A percentile compares a stretch with the other conserved stretches of the same genome.
Conservation (phyloP, 2,113 vertebrate species). For the Chamaetylas fuelleborni region DNA sequence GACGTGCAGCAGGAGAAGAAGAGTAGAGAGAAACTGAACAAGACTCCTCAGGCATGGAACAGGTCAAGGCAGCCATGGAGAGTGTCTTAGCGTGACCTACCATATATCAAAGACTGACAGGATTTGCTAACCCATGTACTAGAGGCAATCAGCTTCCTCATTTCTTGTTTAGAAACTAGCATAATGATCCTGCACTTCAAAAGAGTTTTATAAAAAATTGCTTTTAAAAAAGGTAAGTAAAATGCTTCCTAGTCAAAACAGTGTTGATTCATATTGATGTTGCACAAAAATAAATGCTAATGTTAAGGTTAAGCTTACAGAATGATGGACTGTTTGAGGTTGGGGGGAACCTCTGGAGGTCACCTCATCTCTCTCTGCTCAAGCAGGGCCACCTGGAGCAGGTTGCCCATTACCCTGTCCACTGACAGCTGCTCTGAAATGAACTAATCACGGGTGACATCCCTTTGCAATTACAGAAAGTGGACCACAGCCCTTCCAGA, state of each 20-base stretch:
- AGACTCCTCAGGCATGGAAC: neutral
- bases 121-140: neutral
- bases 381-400: neutral
- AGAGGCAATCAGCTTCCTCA: neutral
- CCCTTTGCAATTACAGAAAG: neutral
- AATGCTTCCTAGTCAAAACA: neutral
- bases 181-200: neutral
- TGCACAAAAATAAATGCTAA: neutral
- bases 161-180: neutral
- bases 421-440: neutral
- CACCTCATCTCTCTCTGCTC: neutral
- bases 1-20: neutral
- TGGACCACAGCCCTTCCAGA: neutral
- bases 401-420: neutral
- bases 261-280: neutral
- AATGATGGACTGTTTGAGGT: neutral
- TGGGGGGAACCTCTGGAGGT: neutral
- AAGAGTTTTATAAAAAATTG: neutral
- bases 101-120: neutral
- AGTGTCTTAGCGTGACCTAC: neutral
- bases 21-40: neutral
- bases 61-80: neutral
- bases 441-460: neutral
- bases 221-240: neutral
- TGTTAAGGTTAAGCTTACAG: neutral